A percentile compares a stretch with the other conserved stretches of the same genome.
Evolutionary conservation across 2,113 vertebrate genomes (phyloP).

Genomic region (Coreoperca whiteheadi): DNA sequence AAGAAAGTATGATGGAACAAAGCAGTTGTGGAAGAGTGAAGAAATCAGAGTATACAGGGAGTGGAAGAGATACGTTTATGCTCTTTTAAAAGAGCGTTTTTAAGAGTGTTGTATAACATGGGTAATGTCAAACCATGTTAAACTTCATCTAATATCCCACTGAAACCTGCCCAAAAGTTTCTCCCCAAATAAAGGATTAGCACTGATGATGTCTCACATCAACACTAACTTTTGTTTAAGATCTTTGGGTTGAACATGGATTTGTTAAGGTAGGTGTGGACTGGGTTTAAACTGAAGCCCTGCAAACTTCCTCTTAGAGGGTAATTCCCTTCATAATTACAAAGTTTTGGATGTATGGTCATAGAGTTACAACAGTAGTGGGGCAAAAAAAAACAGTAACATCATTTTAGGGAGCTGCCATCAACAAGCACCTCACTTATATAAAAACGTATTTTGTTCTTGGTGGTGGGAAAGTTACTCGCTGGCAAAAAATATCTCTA

Average conservation of each 20-base stretch:
- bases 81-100: not conserved
- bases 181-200: not conserved
- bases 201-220: not conserved
- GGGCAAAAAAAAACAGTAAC: no score
- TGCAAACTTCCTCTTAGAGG: not conserved
- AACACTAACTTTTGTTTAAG: not conserved
- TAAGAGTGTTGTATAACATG: not conserved
- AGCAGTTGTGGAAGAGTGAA: constrained; percentile 3
- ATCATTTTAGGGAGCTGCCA: no score
- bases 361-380: no score
- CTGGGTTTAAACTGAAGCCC: not conserved
- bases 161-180: not conserved
- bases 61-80: not conserved
- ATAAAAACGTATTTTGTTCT: not conserved
- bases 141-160: not conserved
- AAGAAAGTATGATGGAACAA: not conserved
- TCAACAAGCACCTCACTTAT: not conserved
- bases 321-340: not conserved
- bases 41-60: not conserved
- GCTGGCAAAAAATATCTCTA: not conserved
- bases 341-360: not conserved
- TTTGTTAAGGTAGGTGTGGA: not conserved
- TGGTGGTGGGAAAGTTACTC: no score
- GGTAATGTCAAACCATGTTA: not conserved
- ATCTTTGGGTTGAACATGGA: not conserved